Evolutionary conservation across 2,113 vertebrate species (phyloP).

Genomic region (Ellobius talpinus): DNA sequence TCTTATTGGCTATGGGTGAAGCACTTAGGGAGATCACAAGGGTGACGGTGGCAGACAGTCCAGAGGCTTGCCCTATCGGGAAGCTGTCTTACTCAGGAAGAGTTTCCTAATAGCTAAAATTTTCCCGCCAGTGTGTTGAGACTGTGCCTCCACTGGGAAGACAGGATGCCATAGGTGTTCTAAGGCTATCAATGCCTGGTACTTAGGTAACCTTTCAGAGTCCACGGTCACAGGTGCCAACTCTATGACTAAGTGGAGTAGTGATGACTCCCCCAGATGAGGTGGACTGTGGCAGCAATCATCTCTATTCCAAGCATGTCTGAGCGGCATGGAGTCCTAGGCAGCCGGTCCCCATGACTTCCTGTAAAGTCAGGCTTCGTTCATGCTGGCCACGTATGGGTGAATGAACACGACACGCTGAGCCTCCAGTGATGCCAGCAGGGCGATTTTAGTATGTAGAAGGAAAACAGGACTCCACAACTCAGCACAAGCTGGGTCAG

Average conservation of each 20-base stretch:
- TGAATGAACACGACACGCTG: not conserved
- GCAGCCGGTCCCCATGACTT: not conserved
- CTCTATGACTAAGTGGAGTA: not conserved
- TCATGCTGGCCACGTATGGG: not conserved
- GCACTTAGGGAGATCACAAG: not conserved
- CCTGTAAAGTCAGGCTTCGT: conserved; percentile 17
- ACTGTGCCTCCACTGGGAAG: not conserved
- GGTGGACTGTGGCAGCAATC: not conserved
- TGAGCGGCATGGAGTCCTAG: not conserved
- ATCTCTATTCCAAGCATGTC: not conserved
- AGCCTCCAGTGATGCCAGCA: conserved; percentile 13
- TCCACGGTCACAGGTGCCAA: not conserved
- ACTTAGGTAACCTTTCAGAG: not conserved
- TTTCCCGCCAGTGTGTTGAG: not conserved
- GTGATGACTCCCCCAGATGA: not conserved
- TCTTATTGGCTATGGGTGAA: not conserved
- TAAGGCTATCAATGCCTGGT: not conserved
- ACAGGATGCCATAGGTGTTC: not conserved
- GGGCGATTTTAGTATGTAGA: not conserved
- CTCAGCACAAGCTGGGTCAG: not conserved
- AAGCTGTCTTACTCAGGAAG: not conserved
- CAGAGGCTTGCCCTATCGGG: not conserved
- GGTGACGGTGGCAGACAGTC: not conserved
- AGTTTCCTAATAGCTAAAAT: not conserved
- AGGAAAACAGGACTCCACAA: not conserved